Conservation (phyloP, 2,797 vertebrate genomes). For the Sebastes hopkinsi region DNA sequence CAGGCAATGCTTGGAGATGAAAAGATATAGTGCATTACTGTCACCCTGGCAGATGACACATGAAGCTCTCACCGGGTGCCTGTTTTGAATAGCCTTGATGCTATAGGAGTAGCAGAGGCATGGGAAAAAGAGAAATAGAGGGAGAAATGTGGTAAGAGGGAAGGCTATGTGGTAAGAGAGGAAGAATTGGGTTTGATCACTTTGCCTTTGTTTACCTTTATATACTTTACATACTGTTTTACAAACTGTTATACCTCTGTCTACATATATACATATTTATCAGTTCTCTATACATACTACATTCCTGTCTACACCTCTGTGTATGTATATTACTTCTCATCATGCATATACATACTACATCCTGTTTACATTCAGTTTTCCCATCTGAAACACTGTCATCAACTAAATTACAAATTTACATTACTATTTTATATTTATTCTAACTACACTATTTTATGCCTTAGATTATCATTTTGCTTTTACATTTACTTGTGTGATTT, state of each 20-base stretch:
- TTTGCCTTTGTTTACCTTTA: neutral
- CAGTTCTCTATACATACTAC: neutral
- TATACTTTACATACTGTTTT: neutral
- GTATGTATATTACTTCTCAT: neutral
- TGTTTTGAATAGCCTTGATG: conserved; percentile 66
- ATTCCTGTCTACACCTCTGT: neutral
- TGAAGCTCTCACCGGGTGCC: conserved; percentile 60
- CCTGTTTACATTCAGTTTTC: neutral
- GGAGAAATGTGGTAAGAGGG: conserved; percentile 5
- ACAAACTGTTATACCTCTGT: neutral
- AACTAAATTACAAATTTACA: neutral
- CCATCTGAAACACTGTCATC: neutral
- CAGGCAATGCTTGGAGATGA: conserved; percentile 83
- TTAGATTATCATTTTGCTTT: neutral
- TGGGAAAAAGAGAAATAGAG: neutral
- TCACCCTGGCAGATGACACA: conserved; percentile 81
- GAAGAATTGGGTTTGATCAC: conserved; percentile 36
- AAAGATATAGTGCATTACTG: conserved; percentile 83
- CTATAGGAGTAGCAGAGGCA: conserved; percentile 24
- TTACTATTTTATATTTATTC: neutral
- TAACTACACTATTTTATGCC: neutral
- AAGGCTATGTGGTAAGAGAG: neutral
- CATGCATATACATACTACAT: neutral
- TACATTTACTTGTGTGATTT: neutral
- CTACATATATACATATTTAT: neutral